A percentile compares a stretch with the other conserved stretches of the same genome.
Evolutionary conservation across 2,113 vertebrate species (phyloP).

Genomic region (Scopus umbretta): DNA sequence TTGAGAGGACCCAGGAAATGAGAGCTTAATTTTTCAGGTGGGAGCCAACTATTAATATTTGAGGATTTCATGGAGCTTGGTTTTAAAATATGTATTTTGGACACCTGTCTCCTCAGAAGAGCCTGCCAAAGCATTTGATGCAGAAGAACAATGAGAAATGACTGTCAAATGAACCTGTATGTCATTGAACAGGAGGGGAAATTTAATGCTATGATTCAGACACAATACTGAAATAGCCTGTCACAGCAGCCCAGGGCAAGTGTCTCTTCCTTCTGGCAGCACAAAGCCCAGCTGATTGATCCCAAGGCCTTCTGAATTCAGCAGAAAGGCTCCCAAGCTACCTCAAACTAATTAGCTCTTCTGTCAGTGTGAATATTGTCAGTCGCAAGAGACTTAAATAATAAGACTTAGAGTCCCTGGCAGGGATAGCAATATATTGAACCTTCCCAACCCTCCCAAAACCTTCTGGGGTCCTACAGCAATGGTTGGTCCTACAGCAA

Average conservation of each 20-base stretch:
- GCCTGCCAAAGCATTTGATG: neutral
- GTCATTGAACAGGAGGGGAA: neutral
- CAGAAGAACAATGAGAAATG: neutral
- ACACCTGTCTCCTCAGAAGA: neutral
- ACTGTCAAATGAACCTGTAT: neutral
- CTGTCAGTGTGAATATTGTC: neutral
- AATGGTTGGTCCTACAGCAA: neutral
- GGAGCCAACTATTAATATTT: neutral
- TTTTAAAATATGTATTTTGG: constrained; percentile 17
- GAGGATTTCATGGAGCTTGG: neutral
- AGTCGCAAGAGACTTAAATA: neutral
- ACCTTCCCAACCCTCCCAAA: neutral
- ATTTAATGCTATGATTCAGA: neutral
- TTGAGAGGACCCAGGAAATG: neutral
- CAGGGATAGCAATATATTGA: neutral
- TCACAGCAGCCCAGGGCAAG: neutral
- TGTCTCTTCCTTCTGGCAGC: neutral
- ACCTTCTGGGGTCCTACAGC: neutral
- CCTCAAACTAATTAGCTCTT: constrained; percentile 23
- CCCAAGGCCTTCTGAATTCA: neutral
- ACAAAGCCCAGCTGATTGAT: neutral
- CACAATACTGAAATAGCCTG: neutral
- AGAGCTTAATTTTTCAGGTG: neutral
- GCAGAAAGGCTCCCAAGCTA: neutral
- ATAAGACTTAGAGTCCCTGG: neutral